Conservation (phyloP, 92 coral and sea anemone genomes). For the Epizoanthus stellaris region DNA sequence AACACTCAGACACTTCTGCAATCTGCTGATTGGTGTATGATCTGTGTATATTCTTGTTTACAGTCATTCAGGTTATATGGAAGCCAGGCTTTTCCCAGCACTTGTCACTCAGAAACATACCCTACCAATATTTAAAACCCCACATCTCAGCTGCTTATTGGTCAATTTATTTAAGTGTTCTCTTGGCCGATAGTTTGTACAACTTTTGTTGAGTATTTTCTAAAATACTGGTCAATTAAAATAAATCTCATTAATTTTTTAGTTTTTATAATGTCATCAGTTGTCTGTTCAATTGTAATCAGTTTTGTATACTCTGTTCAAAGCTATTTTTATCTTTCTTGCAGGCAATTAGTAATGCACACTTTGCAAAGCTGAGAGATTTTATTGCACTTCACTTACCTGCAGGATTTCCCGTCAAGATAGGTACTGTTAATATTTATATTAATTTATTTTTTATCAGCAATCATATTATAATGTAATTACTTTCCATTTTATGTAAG, state of each 20-base stretch:
- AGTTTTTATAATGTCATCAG: not conserved
- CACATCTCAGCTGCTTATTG: too few relatives aligned
- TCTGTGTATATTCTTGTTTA: too few relatives aligned
- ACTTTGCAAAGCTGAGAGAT: slow-evolving; percentile 98
- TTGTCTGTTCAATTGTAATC: not conserved
- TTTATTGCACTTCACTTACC: slow-evolving; percentile 96
- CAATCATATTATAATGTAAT: not conserved
- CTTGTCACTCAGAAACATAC: too few relatives aligned
- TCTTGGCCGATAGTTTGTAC: too few relatives aligned
- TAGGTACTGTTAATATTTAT: slow-evolving; percentile 62
- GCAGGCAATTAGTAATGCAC: slow-evolving; percentile 97
- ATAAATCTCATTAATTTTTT: not conserved
- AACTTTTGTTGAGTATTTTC: too few relatives aligned
- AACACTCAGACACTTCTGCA: too few relatives aligned
- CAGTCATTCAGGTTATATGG: too few relatives aligned
- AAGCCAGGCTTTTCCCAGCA: too few relatives aligned
- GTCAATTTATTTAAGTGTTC: too few relatives aligned
- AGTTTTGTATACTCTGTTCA: not conserved
- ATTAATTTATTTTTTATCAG: not conserved
- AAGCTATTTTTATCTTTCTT: not conserved
- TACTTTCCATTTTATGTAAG: not conserved
- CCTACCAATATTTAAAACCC: too few relatives aligned
- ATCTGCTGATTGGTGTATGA: too few relatives aligned
- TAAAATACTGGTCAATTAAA: not conserved
- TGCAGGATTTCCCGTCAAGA: slow-evolving; percentile 96